phyloP scores from a whole-genome alignment of 1,140 invertebrate species.

The Platyura marginata region DNA sequence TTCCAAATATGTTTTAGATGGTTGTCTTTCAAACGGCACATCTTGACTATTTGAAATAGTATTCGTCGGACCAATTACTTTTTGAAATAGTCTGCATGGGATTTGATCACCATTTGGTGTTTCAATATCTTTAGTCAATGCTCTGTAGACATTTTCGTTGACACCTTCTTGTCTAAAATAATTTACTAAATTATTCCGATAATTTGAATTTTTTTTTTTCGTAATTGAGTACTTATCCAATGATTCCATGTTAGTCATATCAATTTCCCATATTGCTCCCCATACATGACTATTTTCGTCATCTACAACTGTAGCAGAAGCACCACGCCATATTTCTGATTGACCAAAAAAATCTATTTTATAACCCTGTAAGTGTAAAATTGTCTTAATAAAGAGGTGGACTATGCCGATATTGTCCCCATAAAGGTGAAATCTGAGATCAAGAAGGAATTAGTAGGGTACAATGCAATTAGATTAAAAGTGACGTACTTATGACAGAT shows the following conservation, averaged over 20 bases:
- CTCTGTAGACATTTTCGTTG: conserved; percentile 41
- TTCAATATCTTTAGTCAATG: conserved; percentile 37
- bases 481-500: too few relatives aligned
- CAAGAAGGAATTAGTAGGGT: background rate
- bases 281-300: conserved; percentile 36
- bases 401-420: too few relatives aligned
- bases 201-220: conserved; percentile 1
- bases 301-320: conserved; percentile 54
- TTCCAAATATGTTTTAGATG: conserved; percentile 43
- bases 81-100: conserved; percentile 46
- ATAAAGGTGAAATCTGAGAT: too few relatives aligned
- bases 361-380: conserved; percentile 34
- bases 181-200: conserved; percentile 7
- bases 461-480: conserved; percentile 1
- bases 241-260: conserved; percentile 34
- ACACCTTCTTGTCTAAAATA: conserved; percentile 56
- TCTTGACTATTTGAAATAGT: conserved; percentile 19
- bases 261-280: conserved; percentile 63
- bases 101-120: conserved; percentile 28
- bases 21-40: conserved; percentile 34
- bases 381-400: too few relatives aligned
- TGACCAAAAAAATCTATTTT: conserved; percentile 46
- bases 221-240: conserved; percentile 39
- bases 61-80: conserved; percentile 27
- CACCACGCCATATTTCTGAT: conserved; percentile 52